Base-by-base conservation (phyloP, 2,797 vertebrate genomes). In the Acomys russatus region DNA sequence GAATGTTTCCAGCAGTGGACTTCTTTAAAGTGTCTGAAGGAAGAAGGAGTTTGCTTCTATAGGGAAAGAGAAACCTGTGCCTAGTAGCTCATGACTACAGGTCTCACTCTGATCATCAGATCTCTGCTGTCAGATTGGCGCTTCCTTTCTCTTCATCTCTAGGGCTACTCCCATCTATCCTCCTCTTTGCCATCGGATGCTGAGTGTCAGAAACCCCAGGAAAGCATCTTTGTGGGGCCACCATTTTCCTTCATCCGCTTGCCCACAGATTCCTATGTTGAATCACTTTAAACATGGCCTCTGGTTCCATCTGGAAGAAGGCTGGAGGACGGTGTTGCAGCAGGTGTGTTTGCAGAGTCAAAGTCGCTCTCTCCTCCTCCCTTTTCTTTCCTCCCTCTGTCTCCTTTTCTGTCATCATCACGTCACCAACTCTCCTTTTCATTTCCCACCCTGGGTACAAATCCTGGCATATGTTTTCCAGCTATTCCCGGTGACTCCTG, bases 371-470 rank as follows among this genome's bases (percentile, higher is more conserved):
- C 14, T 66, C 18, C 3, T n/a, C 9, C 0, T 56, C 51, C 30
- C n/a, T 10, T 66, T 35, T 30, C n/a, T 15, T 68, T 56, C 4
- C 0, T 9, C 2, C 9, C 30, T 22, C 35, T 64, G 9, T 35
- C 9, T 8, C 3, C 23, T 68, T 18, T 73, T 10, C 8, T 74
- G 18, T 5, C 22, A 78, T n/a, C 35, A 30, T 76, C 15, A 23
- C 71, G 23, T 54, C 7, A 1, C 12, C 11, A 11, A 3, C 30
- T 61, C 2, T n/a, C n/a, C 89, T 30, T 85, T 90, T 64, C 30
- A 30, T 90, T 92, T 79, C 63, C 79, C 25, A 63, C 33, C 33
- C 87, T 59, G n/a, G 70, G 15, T 9, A 28, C n/a, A 96, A 89
- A 71, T 94, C 68, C 74, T 38, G 9, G 56, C 56, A 88, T 63